Base-by-base conservation (phyloP, 2,113 vertebrate genomes). In the Sinocyclocheilus rhinocerous region DNA sequence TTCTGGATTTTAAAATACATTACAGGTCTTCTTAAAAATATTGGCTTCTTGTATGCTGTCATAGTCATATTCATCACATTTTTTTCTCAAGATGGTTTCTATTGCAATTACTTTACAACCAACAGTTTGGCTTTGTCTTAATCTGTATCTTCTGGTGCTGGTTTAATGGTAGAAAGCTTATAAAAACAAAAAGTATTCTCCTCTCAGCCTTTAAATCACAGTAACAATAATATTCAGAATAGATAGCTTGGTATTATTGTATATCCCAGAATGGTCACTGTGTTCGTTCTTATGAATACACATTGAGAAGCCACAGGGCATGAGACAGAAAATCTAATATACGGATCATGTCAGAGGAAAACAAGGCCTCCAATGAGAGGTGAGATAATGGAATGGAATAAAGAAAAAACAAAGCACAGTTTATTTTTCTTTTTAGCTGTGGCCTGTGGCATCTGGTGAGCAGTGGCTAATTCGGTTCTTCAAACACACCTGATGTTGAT, bases 261-360 rank as follows among this genome's bases (percentile, higher is more conserved):
- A 36, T 22, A 55, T 78, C 26, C 22, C 20, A 78, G 18, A 78
- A 18, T 33, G 52, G 76, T 78, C 76, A 77, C 75, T 77, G 29
- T 77, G 75, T 52, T 52, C 24, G 2, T 36, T 50, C 26, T 83
- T 55, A 55, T 33, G 24, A 52, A 36, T 83, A 72, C 45, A 83
- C 29, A 59, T 59, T 70, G 67, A 57, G 48, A 22, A 57, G 67
- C 48, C 65, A 57, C 45, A 73, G 65, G 63, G 29, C 18, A 70
- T 55, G 84, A 84, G 81, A 91, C 77, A 88, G 77, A 90, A 89
- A 91, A 90, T 86, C 89, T 88, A 90, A 92, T 90, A 90, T 88
- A 87, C 69, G 79, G 87, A 85, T 87, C 83, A 70, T 65, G 39
- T 91, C 90, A 85, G 84, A 79, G 85, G 90, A 90, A 89, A 88